These are phyloP conservation scores for Sander vitreus DNA, from an alignment of 2,113 vertebrate genomes.

Conservation along the genomic window DNA sequence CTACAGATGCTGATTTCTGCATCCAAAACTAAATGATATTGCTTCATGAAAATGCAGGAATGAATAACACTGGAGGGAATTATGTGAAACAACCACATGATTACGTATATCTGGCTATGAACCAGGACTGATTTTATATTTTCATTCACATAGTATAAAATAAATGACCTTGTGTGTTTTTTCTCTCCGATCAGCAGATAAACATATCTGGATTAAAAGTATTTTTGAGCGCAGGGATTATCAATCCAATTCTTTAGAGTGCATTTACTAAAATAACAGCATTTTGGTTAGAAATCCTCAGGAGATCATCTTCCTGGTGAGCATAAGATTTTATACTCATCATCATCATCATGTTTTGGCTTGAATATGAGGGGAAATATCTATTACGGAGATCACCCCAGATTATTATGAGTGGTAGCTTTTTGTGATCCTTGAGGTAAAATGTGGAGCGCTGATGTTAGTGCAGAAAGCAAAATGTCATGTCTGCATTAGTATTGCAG, in stretches of 20 bases:
- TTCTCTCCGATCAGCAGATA: conserved; percentile 48
- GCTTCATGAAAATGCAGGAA: neutral
- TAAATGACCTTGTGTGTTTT: conserved; percentile 41
- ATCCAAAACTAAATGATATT: neutral
- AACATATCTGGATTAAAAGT: conserved; percentile 65
- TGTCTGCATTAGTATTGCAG: neutral
- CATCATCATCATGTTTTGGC: conserved; percentile 23
- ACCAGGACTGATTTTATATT: conserved; percentile 19
- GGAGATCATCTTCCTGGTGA: conserved; percentile 32
- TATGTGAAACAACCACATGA: neutral
- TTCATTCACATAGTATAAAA: conserved; percentile 43
- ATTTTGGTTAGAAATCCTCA: conserved; percentile 43
- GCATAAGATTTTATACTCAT: conserved; percentile 37
- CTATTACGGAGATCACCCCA: conserved; percentile 23
- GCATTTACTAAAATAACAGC: conserved; percentile 56
- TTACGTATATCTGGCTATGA: neutral
- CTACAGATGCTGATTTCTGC: neutral
- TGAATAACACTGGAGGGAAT: neutral
- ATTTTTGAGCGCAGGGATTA: conserved; percentile 69
- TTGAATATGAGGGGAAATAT: conserved; percentile 4
- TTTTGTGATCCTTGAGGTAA: conserved; percentile 23
- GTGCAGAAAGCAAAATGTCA: neutral
- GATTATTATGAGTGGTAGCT: conserved; percentile 18
- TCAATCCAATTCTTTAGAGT: conserved; percentile 75
- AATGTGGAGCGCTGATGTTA: conserved; percentile 11